A percentile compares a stretch with the other conserved stretches of the same genome.
Evolutionary conservation across 2,113 vertebrate genomes (phyloP).

Genomic region (Osmerus eperlanus): DNA sequence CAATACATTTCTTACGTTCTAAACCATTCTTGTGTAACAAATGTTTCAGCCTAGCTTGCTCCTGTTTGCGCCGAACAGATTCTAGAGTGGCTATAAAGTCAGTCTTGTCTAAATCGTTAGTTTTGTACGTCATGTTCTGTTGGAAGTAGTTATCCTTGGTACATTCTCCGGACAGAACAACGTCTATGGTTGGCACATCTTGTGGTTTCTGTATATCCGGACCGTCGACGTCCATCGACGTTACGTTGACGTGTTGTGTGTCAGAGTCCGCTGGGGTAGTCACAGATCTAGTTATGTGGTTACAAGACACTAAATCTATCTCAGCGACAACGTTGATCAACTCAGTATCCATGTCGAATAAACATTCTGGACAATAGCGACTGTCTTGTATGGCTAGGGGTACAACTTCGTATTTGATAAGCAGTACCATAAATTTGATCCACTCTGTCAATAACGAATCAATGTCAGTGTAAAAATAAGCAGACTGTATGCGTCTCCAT

Average conservation of each 20-base stretch:
- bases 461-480: neutral
- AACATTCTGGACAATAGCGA: neutral
- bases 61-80: constrained; percentile 1
- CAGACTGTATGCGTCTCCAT: neutral
- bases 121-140: neutral
- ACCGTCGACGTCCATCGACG: neutral
- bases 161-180: neutral
- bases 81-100: constrained; percentile 4
- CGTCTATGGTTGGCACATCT: neutral
- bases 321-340: neutral
- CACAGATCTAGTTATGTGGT: constrained; percentile 1
- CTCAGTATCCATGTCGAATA: constrained; percentile 2
- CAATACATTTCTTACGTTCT: neutral
- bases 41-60: constrained; percentile 1
- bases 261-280: neutral
- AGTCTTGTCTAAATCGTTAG: neutral
- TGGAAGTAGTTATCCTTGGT: constrained; percentile 5
- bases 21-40: constrained; percentile 1
- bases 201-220: neutral
- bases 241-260: no score
- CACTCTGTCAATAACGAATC: neutral
- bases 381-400: neutral
- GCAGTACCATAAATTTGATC: constrained; percentile 1
- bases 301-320: constrained; percentile 4
- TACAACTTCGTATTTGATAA: constrained; percentile 2